phyloP scores from a whole-genome alignment of 1,140 invertebrate genomes.

The Fragariocoptes setiger region DNA sequence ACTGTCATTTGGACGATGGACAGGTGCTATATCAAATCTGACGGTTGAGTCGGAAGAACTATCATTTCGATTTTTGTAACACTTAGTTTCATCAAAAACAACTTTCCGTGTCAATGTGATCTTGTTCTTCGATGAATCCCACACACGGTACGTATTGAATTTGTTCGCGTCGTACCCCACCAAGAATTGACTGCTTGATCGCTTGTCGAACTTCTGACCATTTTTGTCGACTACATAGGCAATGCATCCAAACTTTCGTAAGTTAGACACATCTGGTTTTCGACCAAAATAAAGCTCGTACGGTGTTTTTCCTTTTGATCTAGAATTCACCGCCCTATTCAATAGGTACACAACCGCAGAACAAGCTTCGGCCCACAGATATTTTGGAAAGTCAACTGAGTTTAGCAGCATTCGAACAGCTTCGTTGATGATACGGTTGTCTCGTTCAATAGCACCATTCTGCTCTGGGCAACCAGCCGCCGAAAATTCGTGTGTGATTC shows the following conservation, averaged over 20 bases:
- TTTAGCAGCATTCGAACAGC: constrained; percentile 16
- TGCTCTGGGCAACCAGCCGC: constrained; percentile 19
- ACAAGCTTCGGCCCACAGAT: neutral
- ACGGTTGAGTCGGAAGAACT: neutral
- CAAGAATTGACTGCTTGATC: constrained; percentile 1
- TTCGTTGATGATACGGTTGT: constrained; percentile 18
- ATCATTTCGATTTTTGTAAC: neutral
- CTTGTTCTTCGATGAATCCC: neutral
- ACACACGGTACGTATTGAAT: neutral
- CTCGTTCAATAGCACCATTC: constrained; percentile 21
- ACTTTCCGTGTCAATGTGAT: neutral
- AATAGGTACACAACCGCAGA: neutral
- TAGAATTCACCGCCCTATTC: neutral
- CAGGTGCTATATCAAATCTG: neutral
- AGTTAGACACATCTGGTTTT: constrained; percentile 2
- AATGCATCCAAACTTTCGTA: constrained; percentile 6
- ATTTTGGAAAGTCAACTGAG: constrained; percentile 2
- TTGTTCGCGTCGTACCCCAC: constrained; percentile 5
- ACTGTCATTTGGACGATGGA: neutral
- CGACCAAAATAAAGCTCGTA: constrained; percentile 10
- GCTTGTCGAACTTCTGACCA: constrained; percentile 5
- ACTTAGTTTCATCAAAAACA: neutral
- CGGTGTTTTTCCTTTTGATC: constrained; percentile 6
- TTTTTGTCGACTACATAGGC: constrained; percentile 1
- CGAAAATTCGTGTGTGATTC: constrained; percentile 16